These are phyloP conservation scores for Drosophila parthenogenetica DNA, from an alignment of 2,888 invertebrate species.

Conservation along the genomic window DNA sequence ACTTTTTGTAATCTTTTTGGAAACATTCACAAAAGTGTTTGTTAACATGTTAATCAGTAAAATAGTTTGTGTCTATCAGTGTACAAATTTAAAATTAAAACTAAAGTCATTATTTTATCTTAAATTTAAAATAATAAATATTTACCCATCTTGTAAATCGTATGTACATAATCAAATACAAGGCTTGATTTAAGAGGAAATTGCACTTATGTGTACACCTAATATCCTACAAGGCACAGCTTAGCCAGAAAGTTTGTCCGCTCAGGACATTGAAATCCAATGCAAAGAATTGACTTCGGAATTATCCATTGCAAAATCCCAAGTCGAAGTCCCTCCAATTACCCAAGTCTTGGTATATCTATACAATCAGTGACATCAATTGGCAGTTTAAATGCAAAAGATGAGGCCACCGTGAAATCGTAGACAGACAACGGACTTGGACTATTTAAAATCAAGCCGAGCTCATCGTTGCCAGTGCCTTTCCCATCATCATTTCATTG, in stretches of 20 bases:
- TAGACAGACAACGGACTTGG: constrained; percentile 34
- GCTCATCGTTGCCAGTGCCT: constrained; percentile 32
- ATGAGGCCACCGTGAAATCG: constrained; percentile 75
- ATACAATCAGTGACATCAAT: constrained; percentile 78
- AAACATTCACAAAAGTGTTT: no score
- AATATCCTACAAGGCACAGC: constrained; percentile 9
- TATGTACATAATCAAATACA: neutral
- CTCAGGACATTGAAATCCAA: constrained; percentile 50
- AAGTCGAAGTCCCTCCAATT: neutral
- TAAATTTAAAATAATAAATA: no score
- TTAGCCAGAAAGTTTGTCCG: neutral
- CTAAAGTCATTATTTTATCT: no score
- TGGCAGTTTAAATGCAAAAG: constrained; percentile 84
- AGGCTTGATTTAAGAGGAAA: neutral
- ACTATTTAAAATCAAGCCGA: constrained; percentile 18
- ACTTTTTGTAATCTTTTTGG: no score
- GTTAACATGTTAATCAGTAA: no score
- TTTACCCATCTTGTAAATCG: neutral
- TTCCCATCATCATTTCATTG: constrained; percentile 54
- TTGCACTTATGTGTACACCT: constrained; percentile 21
- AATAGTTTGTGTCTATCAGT: no score
- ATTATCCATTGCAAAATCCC: constrained; percentile 14
- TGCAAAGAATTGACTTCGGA: constrained; percentile 54
- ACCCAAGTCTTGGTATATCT: constrained; percentile 41
- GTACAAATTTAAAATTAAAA: no score